Conservation (phyloP, 2,888 invertebrate species). For the Athetis lepigone region DNA sequence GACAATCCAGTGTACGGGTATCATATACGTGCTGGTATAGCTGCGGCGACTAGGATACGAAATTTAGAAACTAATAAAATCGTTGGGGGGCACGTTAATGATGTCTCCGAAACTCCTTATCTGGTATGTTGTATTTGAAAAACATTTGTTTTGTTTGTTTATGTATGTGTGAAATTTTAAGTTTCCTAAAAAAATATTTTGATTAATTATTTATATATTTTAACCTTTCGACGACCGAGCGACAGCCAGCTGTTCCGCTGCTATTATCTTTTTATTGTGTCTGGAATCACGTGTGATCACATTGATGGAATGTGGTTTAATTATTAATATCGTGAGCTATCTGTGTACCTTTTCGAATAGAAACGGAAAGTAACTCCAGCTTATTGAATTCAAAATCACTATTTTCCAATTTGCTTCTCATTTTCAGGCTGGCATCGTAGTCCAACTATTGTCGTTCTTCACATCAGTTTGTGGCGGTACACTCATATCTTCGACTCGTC, state of each 20-base stretch:
- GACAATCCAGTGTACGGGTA: conserved; percentile 28
- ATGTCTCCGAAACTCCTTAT: conserved; percentile 74
- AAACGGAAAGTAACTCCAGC: background rate
- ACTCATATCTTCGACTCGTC: conserved; percentile 60
- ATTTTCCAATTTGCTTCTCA: background rate
- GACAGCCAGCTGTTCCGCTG: too few relatives aligned
- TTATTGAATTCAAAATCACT: background rate
- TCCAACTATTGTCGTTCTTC: conserved; percentile 32
- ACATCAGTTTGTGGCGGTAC: conserved; percentile 48
- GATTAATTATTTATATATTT: too few relatives aligned
- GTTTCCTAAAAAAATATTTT: too few relatives aligned
- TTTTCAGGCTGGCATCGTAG: conserved; percentile 48
- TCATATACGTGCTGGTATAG: conserved; percentile 70
- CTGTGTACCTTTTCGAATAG: background rate
- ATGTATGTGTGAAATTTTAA: background rate
- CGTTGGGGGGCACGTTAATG: conserved; percentile 70
- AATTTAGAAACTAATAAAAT: conserved; percentile 68
- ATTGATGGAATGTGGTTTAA: too few relatives aligned
- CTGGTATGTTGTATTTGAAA: conserved; percentile 66
- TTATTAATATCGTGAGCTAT: background rate
- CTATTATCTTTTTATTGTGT: too few relatives aligned
- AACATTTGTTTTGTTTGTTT: background rate
- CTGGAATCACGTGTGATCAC: too few relatives aligned
- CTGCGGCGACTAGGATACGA: conserved; percentile 67
- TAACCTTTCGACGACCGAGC: too few relatives aligned